A percentile compares a stretch with the other conserved stretches of the same genome.
Conservation (phyloP, 2,888 invertebrate species). For the Metallyticus violacea region DNA sequence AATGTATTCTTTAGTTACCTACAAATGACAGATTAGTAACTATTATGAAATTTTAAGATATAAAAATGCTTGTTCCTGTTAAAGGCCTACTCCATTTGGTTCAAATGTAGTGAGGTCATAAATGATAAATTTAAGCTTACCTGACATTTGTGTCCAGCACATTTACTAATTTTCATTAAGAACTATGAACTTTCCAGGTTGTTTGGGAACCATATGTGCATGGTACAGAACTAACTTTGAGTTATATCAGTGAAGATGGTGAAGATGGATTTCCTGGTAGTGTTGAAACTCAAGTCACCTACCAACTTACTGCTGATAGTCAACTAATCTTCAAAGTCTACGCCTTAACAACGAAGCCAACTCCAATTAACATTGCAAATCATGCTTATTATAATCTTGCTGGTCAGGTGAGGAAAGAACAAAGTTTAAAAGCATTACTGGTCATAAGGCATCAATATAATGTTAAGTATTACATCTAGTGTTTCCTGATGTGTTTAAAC, state of each 20-base stretch:
- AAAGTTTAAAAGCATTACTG: neutral
- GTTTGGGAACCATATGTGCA: constrained; percentile 65
- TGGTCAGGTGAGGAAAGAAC: constrained; percentile 57
- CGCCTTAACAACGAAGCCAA: constrained; percentile 73
- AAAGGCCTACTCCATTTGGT: too few relatives aligned
- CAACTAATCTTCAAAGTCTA: constrained; percentile 71
- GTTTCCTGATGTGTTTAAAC: too few relatives aligned
- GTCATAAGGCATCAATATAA: too few relatives aligned
- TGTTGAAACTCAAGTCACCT: constrained; percentile 64
- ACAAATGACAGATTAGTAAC: too few relatives aligned
- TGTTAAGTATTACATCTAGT: too few relatives aligned
- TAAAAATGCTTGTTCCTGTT: too few relatives aligned
- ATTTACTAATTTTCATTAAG: too few relatives aligned
- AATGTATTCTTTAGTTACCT: too few relatives aligned
- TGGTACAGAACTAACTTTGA: constrained; percentile 57
- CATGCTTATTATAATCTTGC: constrained; percentile 90
- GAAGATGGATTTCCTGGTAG: constrained; percentile 90
- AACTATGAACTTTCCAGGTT: neutral
- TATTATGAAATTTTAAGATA: too few relatives aligned
- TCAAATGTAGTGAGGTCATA: too few relatives aligned
- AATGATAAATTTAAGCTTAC: too few relatives aligned
- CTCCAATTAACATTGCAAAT: constrained; percentile 82
- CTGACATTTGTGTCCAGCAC: too few relatives aligned
- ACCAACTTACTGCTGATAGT: constrained; percentile 70
- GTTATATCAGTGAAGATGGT: constrained; percentile 71